Percentiles rank a stretch among this genome's conserved stretches.
Conservation (phyloP, 2,888 invertebrate genomes). For the Eristalis arbustorum region DNA sequence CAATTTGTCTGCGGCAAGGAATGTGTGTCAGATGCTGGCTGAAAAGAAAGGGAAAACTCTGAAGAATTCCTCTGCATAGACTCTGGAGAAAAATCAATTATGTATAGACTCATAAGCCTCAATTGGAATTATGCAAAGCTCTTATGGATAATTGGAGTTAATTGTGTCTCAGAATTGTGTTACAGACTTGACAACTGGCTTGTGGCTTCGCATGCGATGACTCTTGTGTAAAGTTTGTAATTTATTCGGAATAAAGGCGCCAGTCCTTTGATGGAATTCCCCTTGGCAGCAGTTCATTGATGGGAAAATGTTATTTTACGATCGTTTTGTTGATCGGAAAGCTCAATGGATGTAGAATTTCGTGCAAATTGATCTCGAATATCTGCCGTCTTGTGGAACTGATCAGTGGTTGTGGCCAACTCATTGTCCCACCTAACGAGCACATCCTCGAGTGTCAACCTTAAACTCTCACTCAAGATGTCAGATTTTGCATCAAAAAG, state of each 20-base stretch:
- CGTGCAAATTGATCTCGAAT: no score
- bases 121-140: constrained; percentile 47
- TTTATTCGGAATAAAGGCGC: background rate
- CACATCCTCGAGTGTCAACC: no score
- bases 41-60: constrained; percentile 11
- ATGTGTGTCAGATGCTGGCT: constrained; percentile 25
- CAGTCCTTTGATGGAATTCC: background rate
- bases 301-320: background rate
- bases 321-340: background rate
- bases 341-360: no score
- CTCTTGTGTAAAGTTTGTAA: background rate
- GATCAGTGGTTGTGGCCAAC: no score
- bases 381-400: no score
- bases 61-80: background rate
- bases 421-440: no score
- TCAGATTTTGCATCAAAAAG: no score
- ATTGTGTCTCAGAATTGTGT: constrained; percentile 37
- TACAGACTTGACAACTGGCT: background rate
- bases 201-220: background rate
- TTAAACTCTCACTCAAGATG: no score
- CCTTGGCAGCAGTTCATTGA: background rate
- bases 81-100: constrained; percentile 30
- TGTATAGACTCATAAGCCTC: background rate
- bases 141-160: constrained; percentile 25
- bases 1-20: constrained; percentile 6